Evolutionary conservation across 2,113 vertebrate genomes (phyloP).

Genomic region (Mastomys natalensis): DNA sequence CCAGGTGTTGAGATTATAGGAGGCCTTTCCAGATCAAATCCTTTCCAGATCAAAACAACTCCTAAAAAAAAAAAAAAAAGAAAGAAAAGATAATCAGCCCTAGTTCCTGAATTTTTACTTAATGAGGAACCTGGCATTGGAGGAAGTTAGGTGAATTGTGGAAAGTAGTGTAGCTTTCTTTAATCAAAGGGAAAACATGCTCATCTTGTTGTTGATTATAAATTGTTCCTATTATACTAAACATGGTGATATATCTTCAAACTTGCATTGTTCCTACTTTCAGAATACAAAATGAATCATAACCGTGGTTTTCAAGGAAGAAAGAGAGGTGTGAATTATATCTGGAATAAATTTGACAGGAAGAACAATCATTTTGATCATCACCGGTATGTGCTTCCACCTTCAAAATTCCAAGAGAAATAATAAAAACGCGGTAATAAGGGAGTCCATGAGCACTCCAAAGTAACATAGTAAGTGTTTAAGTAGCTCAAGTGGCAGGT

Average conservation of each 20-base stretch:
- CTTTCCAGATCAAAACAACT: neutral
- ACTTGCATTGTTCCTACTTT: neutral
- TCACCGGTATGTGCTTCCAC: slow-evolving; percentile 58
- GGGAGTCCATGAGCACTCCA: slow-evolving; percentile 81
- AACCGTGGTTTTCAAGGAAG: slow-evolving; percentile 77
- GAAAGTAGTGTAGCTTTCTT: neutral
- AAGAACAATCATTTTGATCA: slow-evolving; percentile 63
- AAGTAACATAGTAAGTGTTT: slow-evolving; percentile 86
- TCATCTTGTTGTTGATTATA: neutral
- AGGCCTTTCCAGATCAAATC: neutral
- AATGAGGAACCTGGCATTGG: neutral
- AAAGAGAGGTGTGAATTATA: slow-evolving; percentile 80
- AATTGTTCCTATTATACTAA: neutral
- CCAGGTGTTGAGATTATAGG: neutral
- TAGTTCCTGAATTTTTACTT: neutral
- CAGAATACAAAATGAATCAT: slow-evolving; percentile 87
- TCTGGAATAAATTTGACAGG: slow-evolving; percentile 80
- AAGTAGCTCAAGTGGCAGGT: neutral
- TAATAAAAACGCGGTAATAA: slow-evolving; percentile 85
- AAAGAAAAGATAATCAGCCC: neutral
- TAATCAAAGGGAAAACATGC: neutral
- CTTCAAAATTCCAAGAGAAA: slow-evolving; percentile 78
- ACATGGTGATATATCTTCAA: neutral
- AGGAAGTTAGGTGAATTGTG: neutral
- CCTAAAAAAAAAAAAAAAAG: neutral